Evolutionary conservation across 2,113 vertebrate species (phyloP).

Genomic region (Vulpes lagopus): DNA sequence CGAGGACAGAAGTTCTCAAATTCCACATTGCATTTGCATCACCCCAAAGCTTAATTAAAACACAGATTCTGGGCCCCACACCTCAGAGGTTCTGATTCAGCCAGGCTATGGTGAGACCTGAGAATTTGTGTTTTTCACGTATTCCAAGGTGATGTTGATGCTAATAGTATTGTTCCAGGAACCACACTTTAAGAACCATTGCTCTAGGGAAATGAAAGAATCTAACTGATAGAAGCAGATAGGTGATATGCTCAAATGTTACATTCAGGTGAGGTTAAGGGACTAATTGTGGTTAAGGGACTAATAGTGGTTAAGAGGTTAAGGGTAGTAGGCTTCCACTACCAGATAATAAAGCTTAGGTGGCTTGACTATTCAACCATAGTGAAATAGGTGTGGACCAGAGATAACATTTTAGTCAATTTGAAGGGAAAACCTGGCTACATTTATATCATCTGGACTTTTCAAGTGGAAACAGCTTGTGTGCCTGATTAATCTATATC

Average conservation of each 20-base stretch:
- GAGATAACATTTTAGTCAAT: constrained; percentile 7
- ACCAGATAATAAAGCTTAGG: background rate
- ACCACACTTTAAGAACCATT: background rate
- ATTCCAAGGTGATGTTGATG: background rate
- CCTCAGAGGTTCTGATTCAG: background rate
- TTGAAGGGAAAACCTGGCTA: constrained; percentile 42
- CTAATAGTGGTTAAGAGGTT: background rate
- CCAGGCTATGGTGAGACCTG: background rate
- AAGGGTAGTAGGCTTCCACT: background rate
- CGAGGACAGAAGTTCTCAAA: constrained; percentile 28
- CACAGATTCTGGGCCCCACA: background rate
- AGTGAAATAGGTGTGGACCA: background rate
- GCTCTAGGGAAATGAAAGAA: background rate
- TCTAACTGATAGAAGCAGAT: background rate
- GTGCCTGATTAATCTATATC: constrained; percentile 55
- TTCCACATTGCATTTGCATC: background rate
- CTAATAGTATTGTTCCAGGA: background rate
- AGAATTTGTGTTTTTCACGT: background rate
- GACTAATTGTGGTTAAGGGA: background rate
- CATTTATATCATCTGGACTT: constrained; percentile 49
- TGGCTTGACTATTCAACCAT: background rate
- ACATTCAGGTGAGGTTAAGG: background rate
- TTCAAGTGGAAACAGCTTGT: constrained; percentile 62
- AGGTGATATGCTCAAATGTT: background rate
- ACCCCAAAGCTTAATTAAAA: background rate